A percentile compares a stretch with the other conserved stretches of the same genome.
Conservation (phyloP, 1,140 invertebrate species). For the Microplitis mediator region DNA sequence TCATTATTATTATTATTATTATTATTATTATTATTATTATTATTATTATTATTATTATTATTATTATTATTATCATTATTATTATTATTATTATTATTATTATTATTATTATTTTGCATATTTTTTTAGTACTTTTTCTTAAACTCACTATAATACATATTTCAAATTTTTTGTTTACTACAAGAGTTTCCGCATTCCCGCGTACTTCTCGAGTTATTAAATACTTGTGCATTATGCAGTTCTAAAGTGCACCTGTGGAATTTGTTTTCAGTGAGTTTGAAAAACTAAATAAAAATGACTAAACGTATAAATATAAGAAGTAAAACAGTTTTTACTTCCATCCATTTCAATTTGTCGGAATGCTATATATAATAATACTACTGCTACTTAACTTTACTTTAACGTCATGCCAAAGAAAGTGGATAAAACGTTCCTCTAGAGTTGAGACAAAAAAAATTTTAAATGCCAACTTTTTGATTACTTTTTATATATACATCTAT, state of each 20-base stretch:
- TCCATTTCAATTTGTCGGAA: no score
- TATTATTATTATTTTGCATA: not conserved
- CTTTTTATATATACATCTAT: no score
- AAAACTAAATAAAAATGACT: no score
- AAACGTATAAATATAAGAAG: no score
- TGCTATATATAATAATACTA: no score
- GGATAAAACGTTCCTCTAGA: no score
- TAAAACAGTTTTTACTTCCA: no score
- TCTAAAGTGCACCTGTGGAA: constrained; percentile 6
- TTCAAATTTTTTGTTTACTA: not conserved
- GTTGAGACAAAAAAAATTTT: no score
- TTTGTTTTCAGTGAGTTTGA: not conserved
- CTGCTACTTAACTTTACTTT: no score
- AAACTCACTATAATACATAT: not conserved
- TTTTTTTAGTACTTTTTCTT: not conserved
- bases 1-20: not conserved
- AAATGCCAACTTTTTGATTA: no score
- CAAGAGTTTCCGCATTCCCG: constrained; percentile 2
- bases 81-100: not conserved
- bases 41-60: not conserved
- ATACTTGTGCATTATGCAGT: not conserved
- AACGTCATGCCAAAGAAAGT: no score
- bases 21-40: no score
- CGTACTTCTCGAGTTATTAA: not conserved
- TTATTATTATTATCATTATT: not conserved